Conservation (phyloP, 2,797 vertebrate genomes). For the Rhabdophis nuchalis region DNA sequence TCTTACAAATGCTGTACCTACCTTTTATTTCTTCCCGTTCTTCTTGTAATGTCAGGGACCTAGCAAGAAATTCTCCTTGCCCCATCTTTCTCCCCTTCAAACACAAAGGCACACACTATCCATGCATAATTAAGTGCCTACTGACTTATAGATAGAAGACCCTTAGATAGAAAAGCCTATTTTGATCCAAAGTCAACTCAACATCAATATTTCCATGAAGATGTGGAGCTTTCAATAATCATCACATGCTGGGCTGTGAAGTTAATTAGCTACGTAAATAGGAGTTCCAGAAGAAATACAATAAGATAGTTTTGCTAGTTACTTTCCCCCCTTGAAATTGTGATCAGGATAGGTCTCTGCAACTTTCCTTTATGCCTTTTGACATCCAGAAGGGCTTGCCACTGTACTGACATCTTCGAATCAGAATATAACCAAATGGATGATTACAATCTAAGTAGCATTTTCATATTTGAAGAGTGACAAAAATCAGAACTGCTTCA, state of each 20-base stretch:
- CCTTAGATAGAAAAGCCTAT: not conserved
- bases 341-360: not conserved
- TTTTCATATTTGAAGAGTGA: not conserved
- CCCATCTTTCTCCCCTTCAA: not conserved
- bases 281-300: not conserved
- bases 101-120: not conserved
- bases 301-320: not conserved
- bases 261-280: not conserved
- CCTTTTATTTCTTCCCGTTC: not conserved
- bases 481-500: not conserved
- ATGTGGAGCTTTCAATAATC: not conserved
- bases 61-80: conserved; percentile 25
- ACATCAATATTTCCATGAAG: not conserved
- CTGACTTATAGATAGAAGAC: conserved; percentile 11
- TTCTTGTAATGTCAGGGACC: conserved; percentile 19
- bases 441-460: not conserved
- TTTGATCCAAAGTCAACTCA: not conserved
- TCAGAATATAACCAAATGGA: not conserved
- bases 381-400: not conserved
- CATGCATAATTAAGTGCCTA: conserved; percentile 34
- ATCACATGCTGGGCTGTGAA: not conserved
- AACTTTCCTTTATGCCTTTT: not conserved
- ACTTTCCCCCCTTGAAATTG: not conserved
- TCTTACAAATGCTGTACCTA: conserved; percentile 20
- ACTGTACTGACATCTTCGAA: not conserved